Evolutionary conservation across 2,888 invertebrate genomes (phyloP).

Genomic region (Aelia acuminata): DNA sequence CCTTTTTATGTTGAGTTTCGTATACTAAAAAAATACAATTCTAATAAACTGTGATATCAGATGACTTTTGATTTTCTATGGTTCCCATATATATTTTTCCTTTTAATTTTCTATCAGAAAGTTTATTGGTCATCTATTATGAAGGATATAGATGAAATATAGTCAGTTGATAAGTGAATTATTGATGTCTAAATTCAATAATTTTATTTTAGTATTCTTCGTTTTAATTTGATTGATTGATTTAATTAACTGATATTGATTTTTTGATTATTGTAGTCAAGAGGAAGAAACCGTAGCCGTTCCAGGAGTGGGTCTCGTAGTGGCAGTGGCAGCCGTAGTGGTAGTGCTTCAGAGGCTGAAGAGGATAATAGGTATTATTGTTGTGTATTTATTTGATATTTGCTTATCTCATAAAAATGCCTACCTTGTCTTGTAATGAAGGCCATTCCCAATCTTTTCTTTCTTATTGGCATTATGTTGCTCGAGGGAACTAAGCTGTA

Average conservation of each 20-base stretch:
- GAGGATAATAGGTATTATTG: slow-evolving; percentile 66
- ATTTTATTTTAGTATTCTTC: not conserved
- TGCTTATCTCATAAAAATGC: too few relatives aligned
- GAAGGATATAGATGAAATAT: not conserved
- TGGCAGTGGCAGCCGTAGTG: slow-evolving; percentile 65
- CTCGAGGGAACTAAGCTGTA: too few relatives aligned
- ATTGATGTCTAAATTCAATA: not conserved
- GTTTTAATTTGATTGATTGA: not conserved
- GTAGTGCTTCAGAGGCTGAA: slow-evolving; percentile 67
- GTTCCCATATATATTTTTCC: too few relatives aligned
- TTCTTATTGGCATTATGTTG: too few relatives aligned
- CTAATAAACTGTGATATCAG: too few relatives aligned
- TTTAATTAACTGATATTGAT: not conserved
- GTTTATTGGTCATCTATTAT: not conserved
- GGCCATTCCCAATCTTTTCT: too few relatives aligned
- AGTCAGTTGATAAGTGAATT: not conserved
- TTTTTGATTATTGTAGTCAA: not conserved
- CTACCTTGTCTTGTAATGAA: too few relatives aligned
- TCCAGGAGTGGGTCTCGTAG: slow-evolving; percentile 64
- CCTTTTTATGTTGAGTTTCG: too few relatives aligned
- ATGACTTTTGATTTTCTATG: too few relatives aligned
- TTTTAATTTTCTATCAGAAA: too few relatives aligned
- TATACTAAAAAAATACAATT: too few relatives aligned
- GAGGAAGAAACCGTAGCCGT: slow-evolving; percentile 62
- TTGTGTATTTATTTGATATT: slow-evolving; percentile 1